phyloP scores from a whole-genome alignment of 2,888 invertebrate genomes.

The Tinea trinotella region DNA sequence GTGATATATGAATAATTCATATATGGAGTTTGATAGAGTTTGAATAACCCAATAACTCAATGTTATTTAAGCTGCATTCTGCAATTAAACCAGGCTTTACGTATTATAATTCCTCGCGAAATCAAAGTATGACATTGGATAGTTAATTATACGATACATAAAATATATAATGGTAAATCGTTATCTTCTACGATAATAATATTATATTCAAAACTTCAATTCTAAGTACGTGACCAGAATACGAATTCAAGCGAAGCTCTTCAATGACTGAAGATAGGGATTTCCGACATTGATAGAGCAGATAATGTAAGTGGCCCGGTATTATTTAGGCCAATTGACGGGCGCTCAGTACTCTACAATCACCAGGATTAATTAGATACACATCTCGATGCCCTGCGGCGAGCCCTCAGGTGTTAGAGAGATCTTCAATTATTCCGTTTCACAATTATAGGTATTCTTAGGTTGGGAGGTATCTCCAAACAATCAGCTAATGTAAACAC shows the following conservation, averaged over 20 bases:
- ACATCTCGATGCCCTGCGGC: constrained; percentile 32
- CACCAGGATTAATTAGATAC: constrained; percentile 38
- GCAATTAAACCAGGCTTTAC: neutral
- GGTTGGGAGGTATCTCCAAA: constrained; percentile 35
- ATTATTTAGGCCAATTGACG: neutral
- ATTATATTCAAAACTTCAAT: neutral
- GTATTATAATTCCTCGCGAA: too few relatives aligned
- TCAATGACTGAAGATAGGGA: constrained; percentile 13
- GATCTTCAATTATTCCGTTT: constrained; percentile 45
- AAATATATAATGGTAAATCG: neutral
- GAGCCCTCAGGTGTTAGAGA: constrained; percentile 33
- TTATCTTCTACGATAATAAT: neutral
- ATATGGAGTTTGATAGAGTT: constrained; percentile 1
- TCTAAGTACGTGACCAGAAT: constrained; percentile 16
- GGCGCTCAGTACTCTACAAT: neutral
- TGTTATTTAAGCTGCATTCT: neutral
- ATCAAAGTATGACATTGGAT: too few relatives aligned
- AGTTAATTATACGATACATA: neutral
- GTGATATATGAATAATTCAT: constrained; percentile 2
- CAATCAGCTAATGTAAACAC: constrained; percentile 48
- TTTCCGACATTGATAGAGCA: constrained; percentile 12
- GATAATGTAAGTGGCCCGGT: constrained; percentile 8
- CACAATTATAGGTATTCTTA: constrained; percentile 29
- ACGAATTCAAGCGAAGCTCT: constrained; percentile 3
- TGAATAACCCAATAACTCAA: neutral